phyloP scores from a whole-genome alignment of 2,797 vertebrate species.

The Discoglossus pictus region DNA sequence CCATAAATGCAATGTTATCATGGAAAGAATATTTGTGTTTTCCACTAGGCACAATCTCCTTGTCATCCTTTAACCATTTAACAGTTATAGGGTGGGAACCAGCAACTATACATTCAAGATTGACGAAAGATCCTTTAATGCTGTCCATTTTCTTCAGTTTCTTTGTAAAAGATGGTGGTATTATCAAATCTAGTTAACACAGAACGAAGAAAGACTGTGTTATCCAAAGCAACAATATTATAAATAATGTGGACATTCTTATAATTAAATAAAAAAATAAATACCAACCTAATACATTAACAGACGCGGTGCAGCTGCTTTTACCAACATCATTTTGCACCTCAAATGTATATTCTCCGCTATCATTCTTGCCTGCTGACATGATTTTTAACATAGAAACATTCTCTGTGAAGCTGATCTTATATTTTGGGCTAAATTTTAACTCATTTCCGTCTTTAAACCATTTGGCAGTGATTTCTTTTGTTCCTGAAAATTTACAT shows the following conservation, averaged over 20 bases:
- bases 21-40: conserved; percentile 94
- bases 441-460: conserved; percentile 86
- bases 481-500: conserved; percentile 91
- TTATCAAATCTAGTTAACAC: conserved; percentile 87
- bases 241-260: conserved; percentile 10
- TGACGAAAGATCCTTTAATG: conserved; percentile 92
- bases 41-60: conserved; percentile 82
- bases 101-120: conserved; percentile 92
- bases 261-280: conserved; percentile 24
- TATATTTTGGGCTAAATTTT: conserved; percentile 81
- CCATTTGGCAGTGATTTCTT: conserved; percentile 87
- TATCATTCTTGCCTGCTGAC: conserved; percentile 84
- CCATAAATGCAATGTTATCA: conserved; percentile 92
- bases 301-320: conserved; percentile 83
- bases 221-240: conserved; percentile 1
- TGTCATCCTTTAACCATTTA: conserved; percentile 92
- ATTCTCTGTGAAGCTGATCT: conserved; percentile 85
- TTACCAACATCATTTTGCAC: conserved; percentile 91
- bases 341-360: conserved; percentile 88
- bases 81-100: conserved; percentile 92
- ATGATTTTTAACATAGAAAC: conserved; percentile 89
- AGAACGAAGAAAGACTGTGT: conserved; percentile 52
- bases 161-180: conserved; percentile 94
- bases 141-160: conserved; percentile 92
- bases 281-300: conserved; percentile 91